Evolutionary conservation across 2,888 invertebrate species (phyloP), one percentile per base, ranked within the genome.

Genomic region (Drosophila recens): DNA sequence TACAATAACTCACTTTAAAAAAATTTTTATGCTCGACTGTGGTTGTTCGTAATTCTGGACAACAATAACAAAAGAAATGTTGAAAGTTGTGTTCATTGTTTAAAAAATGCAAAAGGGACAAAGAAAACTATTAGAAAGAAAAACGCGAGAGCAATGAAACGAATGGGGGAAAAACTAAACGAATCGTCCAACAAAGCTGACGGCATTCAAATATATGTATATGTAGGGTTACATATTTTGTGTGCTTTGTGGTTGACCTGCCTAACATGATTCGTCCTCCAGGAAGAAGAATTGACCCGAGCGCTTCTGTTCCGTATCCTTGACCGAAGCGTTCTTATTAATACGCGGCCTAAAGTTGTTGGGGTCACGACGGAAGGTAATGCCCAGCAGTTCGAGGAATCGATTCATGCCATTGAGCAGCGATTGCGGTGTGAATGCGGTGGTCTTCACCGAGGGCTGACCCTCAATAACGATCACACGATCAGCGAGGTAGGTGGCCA

Each of bases 401-500:
- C 96, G 95, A 93, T 99, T 99, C 99, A 99, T 99, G 73, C 99
- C 99, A 87, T 97, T 97, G 79, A 99, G 94, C 65, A 99, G 94
- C 2, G 97, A 97, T 92, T 97, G 97, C 0, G 99, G 99, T 83
- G 96, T 95, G 91, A 97, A 97, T 1, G 99, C 99, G 0, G 95
- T 95, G 1, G 99, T 98, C 68, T 95, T 93, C 1, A 98, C 95
- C 0, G 99, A 98, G 0, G 99, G 99, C 46, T 94, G 93, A 52
- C 99, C 99, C 91, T 99, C 99, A 92, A 99, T 99, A 53, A 99
- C 99, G 80, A 99, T 98, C 3, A 99, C 99, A 46, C 99, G 95
- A 93, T 99, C 99, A 0, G 99, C 98, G 74, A 98, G 94, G 93
- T 99, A 99, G 0, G 99, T 99, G 15, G 99, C 99, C 99, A 99